Percentiles rank a stretch among this genome's conserved stretches.
Conservation (phyloP, 2,113 vertebrate genomes). For the Passer montanus region DNA sequence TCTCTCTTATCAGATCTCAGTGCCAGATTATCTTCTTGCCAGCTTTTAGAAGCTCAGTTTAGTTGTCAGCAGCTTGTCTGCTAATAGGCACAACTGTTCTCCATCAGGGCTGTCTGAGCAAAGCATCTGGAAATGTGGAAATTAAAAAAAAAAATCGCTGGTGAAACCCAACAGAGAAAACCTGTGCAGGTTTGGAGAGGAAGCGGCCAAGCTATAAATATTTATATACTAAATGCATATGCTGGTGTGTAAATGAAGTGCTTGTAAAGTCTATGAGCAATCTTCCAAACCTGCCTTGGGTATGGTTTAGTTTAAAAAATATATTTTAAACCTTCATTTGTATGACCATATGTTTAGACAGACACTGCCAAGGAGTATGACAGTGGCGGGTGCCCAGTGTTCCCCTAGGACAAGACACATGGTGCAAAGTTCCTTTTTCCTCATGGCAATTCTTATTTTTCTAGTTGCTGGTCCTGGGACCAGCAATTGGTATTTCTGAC, state of each 20-base stretch:
- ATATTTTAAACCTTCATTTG: background rate
- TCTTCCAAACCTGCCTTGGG: background rate
- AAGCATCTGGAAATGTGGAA: slow-evolving; percentile 41
- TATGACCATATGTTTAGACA: background rate
- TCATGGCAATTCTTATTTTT: background rate
- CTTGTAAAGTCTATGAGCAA: background rate
- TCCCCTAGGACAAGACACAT: background rate
- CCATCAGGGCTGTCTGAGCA: background rate
- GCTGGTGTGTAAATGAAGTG: slow-evolving; percentile 1
- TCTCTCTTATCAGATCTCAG: background rate
- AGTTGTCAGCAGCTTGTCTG: slow-evolving; percentile 62
- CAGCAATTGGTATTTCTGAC: background rate
- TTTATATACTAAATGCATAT: background rate
- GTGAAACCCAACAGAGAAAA: background rate
- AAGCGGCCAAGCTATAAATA: slow-evolving; percentile 26
- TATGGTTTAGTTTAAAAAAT: background rate
- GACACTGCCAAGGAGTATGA: background rate
- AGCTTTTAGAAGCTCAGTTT: slow-evolving; percentile 18
- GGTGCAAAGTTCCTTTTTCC: background rate
- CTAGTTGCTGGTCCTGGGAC: background rate
- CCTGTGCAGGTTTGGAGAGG: background rate
- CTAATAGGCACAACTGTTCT: slow-evolving; percentile 49
- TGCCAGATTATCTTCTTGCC: slow-evolving; percentile 27
- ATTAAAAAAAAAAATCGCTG: background rate
- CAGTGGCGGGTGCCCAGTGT: accelerated